A percentile compares a stretch with the other conserved stretches of the same genome.
These are phyloP conservation scores for Muscicapa comitata DNA, from an alignment of 2,797 vertebrate genomes.

Conservation along the genomic window DNA sequence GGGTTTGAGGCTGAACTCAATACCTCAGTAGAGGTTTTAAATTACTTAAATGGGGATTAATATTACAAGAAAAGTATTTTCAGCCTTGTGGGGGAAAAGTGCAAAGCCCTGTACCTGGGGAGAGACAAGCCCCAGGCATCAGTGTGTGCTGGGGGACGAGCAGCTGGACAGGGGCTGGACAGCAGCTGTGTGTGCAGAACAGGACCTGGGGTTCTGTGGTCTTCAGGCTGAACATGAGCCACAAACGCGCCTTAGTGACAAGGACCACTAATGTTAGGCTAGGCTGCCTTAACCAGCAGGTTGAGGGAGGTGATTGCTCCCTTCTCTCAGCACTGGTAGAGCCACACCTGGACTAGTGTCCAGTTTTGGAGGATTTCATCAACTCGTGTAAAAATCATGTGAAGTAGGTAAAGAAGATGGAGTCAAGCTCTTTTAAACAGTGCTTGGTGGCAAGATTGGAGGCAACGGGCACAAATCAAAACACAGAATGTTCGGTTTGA, in stretches of 20 bases:
- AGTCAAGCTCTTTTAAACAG: not conserved
- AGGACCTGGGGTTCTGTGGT: not conserved
- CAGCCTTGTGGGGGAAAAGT: not conserved
- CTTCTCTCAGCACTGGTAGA: not conserved
- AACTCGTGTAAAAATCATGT: not conserved
- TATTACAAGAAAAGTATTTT: not conserved
- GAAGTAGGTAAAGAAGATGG: not conserved
- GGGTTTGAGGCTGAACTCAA: not conserved
- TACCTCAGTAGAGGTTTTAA: not conserved
- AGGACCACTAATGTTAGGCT: accelerated
- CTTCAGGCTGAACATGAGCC: not conserved
- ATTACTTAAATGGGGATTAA: not conserved
- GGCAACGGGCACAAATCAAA: not conserved
- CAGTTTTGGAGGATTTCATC: not conserved
- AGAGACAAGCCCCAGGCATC: accelerated
- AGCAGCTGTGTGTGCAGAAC: no score
- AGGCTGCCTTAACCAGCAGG: not conserved
- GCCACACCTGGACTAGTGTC: not conserved
- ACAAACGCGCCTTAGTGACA: accelerated
- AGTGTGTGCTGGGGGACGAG: no score
- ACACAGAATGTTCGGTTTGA: not conserved
- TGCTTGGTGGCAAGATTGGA: accelerated
- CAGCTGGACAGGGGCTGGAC: not conserved
- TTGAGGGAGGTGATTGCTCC: not conserved
- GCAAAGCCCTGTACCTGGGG: not conserved